These are phyloP conservation scores for Sebastes oblongus DNA, from an alignment of 2,797 vertebrate species.

Conservation along the genomic window DNA sequence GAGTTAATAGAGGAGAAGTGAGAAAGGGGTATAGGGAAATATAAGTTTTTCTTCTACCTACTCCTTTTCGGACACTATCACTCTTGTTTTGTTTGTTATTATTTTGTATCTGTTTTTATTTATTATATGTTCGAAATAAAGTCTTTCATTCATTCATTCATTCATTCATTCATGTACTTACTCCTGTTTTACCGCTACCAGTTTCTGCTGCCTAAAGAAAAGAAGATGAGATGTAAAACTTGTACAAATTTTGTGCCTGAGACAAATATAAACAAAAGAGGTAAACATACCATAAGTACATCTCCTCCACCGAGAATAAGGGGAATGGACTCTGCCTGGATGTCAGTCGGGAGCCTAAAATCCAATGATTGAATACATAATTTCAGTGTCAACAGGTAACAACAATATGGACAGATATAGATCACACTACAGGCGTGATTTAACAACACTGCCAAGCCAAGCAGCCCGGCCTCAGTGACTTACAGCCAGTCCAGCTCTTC, in stretches of 20 bases:
- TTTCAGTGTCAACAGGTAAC: no score
- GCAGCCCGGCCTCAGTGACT: constrained; percentile 73
- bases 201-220: constrained; percentile 94
- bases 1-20: no score
- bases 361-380: background rate
- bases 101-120: no score
- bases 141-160: no score
- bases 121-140: no score
- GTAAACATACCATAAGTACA: constrained; percentile 90
- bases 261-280: background rate
- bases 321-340: constrained; percentile 96
- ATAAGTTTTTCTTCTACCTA: no score
- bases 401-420: no score
- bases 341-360: constrained; percentile 94
- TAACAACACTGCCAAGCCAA: background rate
- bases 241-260: background rate
- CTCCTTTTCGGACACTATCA: no score
- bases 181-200: constrained; percentile 98
- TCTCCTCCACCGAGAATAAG: constrained; percentile 97
- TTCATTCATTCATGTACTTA: constrained; percentile 77
- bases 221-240: background rate
- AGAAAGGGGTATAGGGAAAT: no score
- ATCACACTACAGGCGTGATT: background rate
- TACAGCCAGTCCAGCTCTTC: constrained; percentile 99
- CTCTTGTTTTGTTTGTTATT: no score